Evolutionary conservation across 1,140 invertebrate genomes (phyloP), one percentile per base, ranked within the genome.

Genomic region (Microplitis mediator): DNA sequence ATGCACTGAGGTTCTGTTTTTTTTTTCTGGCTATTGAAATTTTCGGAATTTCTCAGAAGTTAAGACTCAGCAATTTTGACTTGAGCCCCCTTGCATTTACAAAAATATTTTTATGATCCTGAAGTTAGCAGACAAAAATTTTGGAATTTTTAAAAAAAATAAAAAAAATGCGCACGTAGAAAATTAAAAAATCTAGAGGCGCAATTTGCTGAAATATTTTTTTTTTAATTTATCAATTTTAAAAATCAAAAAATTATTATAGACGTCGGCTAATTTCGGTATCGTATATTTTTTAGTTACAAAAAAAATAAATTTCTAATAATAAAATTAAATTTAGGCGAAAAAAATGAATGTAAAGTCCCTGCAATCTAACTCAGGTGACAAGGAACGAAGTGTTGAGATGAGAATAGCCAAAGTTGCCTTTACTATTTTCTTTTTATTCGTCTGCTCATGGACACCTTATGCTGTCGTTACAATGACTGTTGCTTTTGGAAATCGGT

Each of bases 271-370:
- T 23, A 23, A 23, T 23, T 23, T 23, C 23, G 2, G 23, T 23
- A 23, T 23, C 23, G 2, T 23, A 23, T 23, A 23, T 23, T 23
- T 23, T 23, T 23, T 23, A 23, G 23, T 23, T 23, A 23, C 2
- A 23, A 23, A 23, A 23, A 23, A 23, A 23, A 23, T 1, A 45
- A 45, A 45, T 8, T 39, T 39, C 36, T 39, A 2, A 36, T 69
- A 32, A 36, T 64, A 61, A 35, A 51, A 39, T 8, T 0, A 11
- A 45, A 35, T 71, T 72, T 54, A 94, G 89, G 93, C 93, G 0
- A 93, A 93, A 83, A 94, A 93, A 80, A 95, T 94, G 93, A 95
- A 95, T 76, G 91, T 94, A 0, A 93, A 93, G 77, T 93, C 92
- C 0, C 80, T 95, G 4, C 89, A 91, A 9, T 89, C 90, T 1